Evolutionary conservation across 1,140 invertebrate species (phyloP).

Genomic region (Apocrypta bakeri): DNA sequence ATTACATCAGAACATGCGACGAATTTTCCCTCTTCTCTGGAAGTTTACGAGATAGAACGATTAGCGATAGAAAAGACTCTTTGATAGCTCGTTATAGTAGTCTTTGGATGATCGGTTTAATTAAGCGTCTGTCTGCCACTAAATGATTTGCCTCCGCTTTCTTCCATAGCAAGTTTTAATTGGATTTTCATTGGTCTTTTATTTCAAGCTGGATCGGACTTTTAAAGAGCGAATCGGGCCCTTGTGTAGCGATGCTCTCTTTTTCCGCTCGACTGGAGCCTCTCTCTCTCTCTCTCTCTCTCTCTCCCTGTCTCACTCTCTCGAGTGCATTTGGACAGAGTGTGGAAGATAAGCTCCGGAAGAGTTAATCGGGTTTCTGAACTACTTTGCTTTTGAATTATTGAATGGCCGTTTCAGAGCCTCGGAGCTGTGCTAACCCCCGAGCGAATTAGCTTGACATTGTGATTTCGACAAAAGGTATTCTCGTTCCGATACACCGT

Average conservation of each 20-base stretch:
- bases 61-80: slow-evolving; percentile 1
- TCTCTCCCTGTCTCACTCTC: not conserved
- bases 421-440: too few relatives aligned
- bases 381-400: not conserved
- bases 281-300: too few relatives aligned
- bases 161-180: slow-evolving; percentile 23
- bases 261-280: not conserved
- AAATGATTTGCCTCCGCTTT: slow-evolving; percentile 15
- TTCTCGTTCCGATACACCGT: too few relatives aligned
- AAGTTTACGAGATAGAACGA: not conserved
- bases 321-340: slow-evolving; percentile 1
- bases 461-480: too few relatives aligned
- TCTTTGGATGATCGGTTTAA: slow-evolving; percentile 17
- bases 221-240: not conserved
- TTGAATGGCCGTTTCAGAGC: not conserved
- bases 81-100: slow-evolving; percentile 27
- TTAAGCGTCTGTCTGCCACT: not conserved
- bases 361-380: not conserved
- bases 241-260: not conserved
- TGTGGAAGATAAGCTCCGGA: not conserved
- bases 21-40: not conserved
- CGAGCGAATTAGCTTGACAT: too few relatives aligned
- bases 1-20: not conserved
- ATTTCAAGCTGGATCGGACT: not conserved
- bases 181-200: slow-evolving; percentile 37